phyloP scores from a whole-genome alignment of 2,797 vertebrate species.

The Pseudocheirus occidentalis region DNA sequence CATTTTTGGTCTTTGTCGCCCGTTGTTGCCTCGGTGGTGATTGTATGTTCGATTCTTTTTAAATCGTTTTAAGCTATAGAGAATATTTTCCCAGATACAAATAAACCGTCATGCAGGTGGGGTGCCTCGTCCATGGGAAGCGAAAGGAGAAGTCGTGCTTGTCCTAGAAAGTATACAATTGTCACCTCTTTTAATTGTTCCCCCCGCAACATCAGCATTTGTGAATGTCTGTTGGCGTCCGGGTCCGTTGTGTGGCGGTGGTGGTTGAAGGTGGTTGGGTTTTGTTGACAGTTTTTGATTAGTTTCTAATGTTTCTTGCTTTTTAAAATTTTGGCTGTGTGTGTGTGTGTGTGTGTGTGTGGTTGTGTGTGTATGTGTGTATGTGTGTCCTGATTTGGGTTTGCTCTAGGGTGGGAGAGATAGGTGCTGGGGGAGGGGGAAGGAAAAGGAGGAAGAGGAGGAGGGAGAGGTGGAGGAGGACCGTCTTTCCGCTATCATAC shows the following conservation, averaged over 20 bases:
- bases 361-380: slow-evolving; percentile 69
- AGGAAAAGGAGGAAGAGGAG: slow-evolving; percentile 44
- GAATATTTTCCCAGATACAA: slow-evolving; percentile 92
- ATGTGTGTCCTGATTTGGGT: slow-evolving; percentile 81
- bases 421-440: slow-evolving; percentile 63
- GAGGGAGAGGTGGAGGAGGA: slow-evolving; percentile 47
- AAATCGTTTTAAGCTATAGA: slow-evolving; percentile 84
- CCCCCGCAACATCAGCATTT: slow-evolving; percentile 88
- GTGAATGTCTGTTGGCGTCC: slow-evolving; percentile 86
- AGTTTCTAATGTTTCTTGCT: slow-evolving; percentile 78
- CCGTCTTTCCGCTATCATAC: slow-evolving; percentile 94
- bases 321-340: slow-evolving; percentile 74
- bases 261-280: slow-evolving; percentile 68
- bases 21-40: slow-evolving; percentile 62
- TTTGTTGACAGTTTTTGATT: slow-evolving; percentile 78
- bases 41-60: slow-evolving; percentile 72
- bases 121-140: slow-evolving; percentile 95
- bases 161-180: slow-evolving; percentile 89
- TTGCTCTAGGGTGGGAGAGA: slow-evolving; percentile 75
- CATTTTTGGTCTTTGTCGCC: slow-evolving; percentile 80
- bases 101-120: slow-evolving; percentile 96
- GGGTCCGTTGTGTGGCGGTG: slow-evolving; percentile 89
- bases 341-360: slow-evolving; percentile 61
- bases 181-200: slow-evolving; percentile 85
- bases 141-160: slow-evolving; percentile 95